Base-by-base conservation (phyloP, 1,140 invertebrate genomes). In the Ceratoteleas bidentatus region DNA sequence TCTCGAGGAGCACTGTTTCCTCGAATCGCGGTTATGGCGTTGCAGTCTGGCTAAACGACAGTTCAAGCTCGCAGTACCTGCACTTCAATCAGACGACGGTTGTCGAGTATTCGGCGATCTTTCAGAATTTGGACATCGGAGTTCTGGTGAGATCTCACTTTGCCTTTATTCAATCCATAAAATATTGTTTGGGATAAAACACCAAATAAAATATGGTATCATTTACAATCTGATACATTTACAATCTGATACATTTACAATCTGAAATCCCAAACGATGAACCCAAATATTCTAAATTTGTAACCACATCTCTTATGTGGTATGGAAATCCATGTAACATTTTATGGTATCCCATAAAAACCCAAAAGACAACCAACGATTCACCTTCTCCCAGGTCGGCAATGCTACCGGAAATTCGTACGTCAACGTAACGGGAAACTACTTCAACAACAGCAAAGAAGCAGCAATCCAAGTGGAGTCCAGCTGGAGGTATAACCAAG, bases 31-130 rank as follows among this genome's bases (percentile, higher is more conserved):
- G 96, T 6, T 95, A 95, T 83, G 98, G 97, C n/a, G 88, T 98
- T 32, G 95, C 96, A 0, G 91, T 97, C 0, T 98, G 96, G 96
- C 92, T 97, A 53, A 99, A 99, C 87, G 94, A 98, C 85, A 97
- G 96, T 10, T 91, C 92, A 0, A 73, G 86, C 11, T 94, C 95
- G 0, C 95, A 96, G 87, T 96, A 96, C 61, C 88, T 96, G 14
- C 92, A 94, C 6, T 93, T 96, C 32, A 95, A 96, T 88, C 97
- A 98, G 90, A 96, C 96, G 0, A 97, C 95, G 0, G 94, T 95
- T 0, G 92, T 99, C 8, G 95, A 98, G 86, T 98, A 98, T 90
- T 97, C 96, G 0, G 94, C 95, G 87, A 94, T 99, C 74, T 94
- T 95, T 65, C 94, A 95, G 49, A 99, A 99, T 88, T 88, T 95